A percentile compares a stretch with the other conserved stretches of the same genome.
phyloP scores from a whole-genome alignment of 2,888 invertebrate species.

The Drosophila recens region DNA sequence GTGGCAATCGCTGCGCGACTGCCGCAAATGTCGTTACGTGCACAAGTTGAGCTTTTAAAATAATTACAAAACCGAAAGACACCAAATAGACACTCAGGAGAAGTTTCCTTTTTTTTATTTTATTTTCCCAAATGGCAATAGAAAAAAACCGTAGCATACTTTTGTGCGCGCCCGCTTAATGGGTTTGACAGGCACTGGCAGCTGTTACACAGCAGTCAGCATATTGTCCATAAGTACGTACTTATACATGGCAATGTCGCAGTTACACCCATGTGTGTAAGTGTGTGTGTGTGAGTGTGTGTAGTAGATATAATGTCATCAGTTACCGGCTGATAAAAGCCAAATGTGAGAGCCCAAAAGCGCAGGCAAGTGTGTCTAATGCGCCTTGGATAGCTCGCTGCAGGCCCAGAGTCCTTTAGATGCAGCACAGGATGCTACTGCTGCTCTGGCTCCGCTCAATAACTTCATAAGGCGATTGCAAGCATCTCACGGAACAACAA shows the following conservation, averaged over 20 bases:
- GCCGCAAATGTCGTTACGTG: constrained; percentile 78
- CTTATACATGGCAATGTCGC: constrained; percentile 20
- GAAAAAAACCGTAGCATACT: constrained; percentile 60
- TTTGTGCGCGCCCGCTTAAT: constrained; percentile 61
- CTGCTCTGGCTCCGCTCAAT: constrained; percentile 55
- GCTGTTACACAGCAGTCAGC: constrained; percentile 58
- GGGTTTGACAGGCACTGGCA: constrained; percentile 71
- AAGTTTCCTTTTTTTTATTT: not conserved
- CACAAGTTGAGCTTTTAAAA: constrained; percentile 81
- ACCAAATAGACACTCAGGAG: constrained; percentile 34
- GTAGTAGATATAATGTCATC: constrained; percentile 66
- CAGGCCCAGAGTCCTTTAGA: constrained; percentile 29
- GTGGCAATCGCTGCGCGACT: constrained; percentile 72
- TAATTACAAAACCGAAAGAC: constrained; percentile 68
- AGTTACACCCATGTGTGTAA: constrained; percentile 17
- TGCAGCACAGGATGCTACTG: constrained; percentile 12
- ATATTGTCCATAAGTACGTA: constrained; percentile 55
- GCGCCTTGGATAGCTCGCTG: constrained; percentile 53
- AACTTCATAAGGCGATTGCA: constrained; percentile 66
- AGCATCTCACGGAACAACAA: constrained; percentile 34
- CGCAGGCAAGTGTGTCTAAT: constrained; percentile 74
- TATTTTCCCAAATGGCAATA: constrained; percentile 9
- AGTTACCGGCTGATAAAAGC: constrained; percentile 56
- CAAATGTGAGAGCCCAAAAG: constrained; percentile 32
- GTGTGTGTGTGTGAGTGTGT: no score